Conservation (phyloP, 2,888 invertebrate species). For the Aleiodes testaceus region DNA sequence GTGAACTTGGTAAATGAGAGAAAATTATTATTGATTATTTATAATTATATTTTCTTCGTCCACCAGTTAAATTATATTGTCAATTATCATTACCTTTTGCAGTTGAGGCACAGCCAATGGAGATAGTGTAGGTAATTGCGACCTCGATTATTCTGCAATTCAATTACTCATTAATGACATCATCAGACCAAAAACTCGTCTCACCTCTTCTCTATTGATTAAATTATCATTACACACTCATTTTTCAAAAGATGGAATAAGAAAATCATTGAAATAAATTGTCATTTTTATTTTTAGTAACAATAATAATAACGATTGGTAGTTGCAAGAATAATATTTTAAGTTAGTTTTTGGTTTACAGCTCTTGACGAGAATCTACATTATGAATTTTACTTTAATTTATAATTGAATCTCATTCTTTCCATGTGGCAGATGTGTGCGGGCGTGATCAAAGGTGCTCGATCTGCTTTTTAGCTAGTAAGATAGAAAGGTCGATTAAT, state of each 20-base stretch:
- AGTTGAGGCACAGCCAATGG: constrained; percentile 64
- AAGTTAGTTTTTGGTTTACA: constrained; percentile 62
- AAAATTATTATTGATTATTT: not conserved
- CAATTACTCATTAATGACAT: not conserved
- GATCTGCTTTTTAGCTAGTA: constrained; percentile 37
- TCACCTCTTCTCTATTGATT: not conserved
- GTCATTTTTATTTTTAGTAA: constrained; percentile 19
- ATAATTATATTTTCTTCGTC: constrained; percentile 20
- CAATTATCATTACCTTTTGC: constrained; percentile 49
- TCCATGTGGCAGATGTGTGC: not conserved
- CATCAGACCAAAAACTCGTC: not conserved
- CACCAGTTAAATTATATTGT: constrained; percentile 1
- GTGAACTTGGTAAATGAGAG: constrained; percentile 74
- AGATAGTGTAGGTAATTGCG: constrained; percentile 53
- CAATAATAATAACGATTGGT: not conserved
- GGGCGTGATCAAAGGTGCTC: constrained; percentile 31
- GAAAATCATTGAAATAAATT: not conserved
- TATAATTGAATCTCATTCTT: not conserved
- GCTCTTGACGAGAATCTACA: constrained; percentile 46
- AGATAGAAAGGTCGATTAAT: constrained; percentile 13
- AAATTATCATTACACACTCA: constrained; percentile 21
- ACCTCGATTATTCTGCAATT: not conserved
- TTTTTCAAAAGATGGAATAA: constrained; percentile 1
- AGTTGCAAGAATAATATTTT: constrained; percentile 44
- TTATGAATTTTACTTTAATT: constrained; percentile 26